Percentiles rank a stretch among this genome's conserved stretches.
Conservation (phyloP, 1,140 invertebrate genomes). For the Grapholita molesta region DNA sequence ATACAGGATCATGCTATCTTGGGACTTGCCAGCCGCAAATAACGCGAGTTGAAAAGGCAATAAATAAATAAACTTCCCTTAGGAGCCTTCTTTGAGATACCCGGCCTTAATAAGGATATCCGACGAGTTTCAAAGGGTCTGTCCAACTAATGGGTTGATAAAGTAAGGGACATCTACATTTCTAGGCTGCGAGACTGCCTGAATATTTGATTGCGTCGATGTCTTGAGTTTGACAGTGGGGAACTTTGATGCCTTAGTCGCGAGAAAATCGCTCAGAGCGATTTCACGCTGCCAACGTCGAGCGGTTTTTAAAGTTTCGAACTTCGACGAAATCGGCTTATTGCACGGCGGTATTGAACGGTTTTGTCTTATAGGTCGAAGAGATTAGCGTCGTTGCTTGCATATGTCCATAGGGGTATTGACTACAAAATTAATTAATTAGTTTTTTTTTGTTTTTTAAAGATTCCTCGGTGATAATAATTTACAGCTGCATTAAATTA, state of each 20-base stretch:
- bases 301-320: no score
- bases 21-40: not conserved
- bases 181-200: not conserved
- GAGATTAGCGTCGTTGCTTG: no score
- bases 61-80: slow-evolving; percentile 3
- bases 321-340: no score
- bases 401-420: no score
- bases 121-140: not conserved
- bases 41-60: not conserved
- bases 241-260: not conserved
- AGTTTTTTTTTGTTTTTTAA: no score
- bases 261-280: no score
- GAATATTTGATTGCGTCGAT: not conserved
- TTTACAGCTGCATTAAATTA: no score
- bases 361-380: no score
- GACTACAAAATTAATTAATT: no score
- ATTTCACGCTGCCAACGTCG: no score
- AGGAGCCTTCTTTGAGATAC: not conserved
- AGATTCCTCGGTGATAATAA: no score
- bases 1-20: not conserved
- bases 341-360: no score
- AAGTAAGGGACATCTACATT: not conserved
- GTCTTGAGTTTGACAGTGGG: not conserved
- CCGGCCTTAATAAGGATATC: slow-evolving; percentile 9
- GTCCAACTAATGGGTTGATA: not conserved